Evolutionary conservation across 1,140 invertebrate genomes (phyloP).

Genomic region (Teleogryllus occipitalis): DNA sequence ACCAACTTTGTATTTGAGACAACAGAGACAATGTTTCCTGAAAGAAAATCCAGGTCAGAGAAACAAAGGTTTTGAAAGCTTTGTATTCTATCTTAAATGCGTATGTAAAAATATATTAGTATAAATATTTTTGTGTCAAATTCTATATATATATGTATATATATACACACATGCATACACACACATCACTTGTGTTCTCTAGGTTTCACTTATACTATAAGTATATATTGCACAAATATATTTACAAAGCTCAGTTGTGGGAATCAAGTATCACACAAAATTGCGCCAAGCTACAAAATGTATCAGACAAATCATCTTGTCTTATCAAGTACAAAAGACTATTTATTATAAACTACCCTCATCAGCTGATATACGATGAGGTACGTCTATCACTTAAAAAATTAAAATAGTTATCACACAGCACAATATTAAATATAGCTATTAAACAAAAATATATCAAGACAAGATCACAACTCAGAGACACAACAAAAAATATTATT

Average conservation of each 20-base stretch:
- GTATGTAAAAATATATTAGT: constrained; percentile 22
- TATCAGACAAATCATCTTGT: not conserved
- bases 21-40: not conserved
- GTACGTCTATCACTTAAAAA: not conserved
- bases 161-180: constrained; percentile 15
- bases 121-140: constrained; percentile 22
- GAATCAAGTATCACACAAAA: constrained; percentile 11
- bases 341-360: not conserved
- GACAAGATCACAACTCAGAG: not conserved
- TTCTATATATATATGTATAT: constrained; percentile 14
- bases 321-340: not conserved
- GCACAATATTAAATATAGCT: not conserved
- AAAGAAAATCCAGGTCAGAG: constrained; percentile 8
- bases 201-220: constrained; percentile 17
- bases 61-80: constrained; percentile 4
- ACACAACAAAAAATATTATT: not conserved
- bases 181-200: constrained; percentile 17
- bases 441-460: not conserved
- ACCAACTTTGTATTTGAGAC: not conserved
- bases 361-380: not conserved
- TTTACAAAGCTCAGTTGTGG: constrained; percentile 19
- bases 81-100: constrained; percentile 17
- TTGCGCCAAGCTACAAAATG: constrained; percentile 8
- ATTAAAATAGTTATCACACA: not conserved
- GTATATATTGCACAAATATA: constrained; percentile 19